A percentile compares a stretch with the other conserved stretches of the same genome.
Conservation (phyloP, 2,113 vertebrate species). For the Pterocles gutturalis region DNA sequence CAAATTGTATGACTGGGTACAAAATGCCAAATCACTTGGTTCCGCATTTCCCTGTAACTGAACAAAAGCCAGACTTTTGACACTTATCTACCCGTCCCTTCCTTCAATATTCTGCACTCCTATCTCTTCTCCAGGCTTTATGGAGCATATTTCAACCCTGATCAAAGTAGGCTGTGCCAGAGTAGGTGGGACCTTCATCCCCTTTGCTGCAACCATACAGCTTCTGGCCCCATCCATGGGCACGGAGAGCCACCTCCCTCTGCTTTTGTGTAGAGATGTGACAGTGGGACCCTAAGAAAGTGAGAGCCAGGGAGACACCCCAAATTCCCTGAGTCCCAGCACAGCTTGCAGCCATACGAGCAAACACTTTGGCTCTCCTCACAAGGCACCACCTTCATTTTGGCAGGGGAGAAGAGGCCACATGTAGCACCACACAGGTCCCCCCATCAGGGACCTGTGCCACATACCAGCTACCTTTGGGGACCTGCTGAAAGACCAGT, state of each 20-base stretch:
- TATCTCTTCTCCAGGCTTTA: not conserved
- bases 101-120: accelerated
- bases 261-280: not conserved
- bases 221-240: not conserved
- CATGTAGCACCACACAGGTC: not conserved
- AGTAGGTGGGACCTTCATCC: not conserved
- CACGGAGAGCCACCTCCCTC: not conserved
- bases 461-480: not conserved
- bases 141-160: accelerated
- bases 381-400: not conserved
- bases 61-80: not conserved
- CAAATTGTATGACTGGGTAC: not conserved
- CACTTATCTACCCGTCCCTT: not conserved
- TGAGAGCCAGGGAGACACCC: not conserved
- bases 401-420: not conserved
- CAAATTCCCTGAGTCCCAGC: accelerated
- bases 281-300: not conserved
- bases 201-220: not conserved
- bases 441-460: not conserved
- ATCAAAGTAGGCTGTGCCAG: not conserved
- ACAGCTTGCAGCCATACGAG: not conserved
- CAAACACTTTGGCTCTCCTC: not conserved
- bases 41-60: not conserved
- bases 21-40: not conserved
- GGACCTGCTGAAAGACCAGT: not conserved